Evolutionary conservation across 2,113 vertebrate genomes (phyloP).

Genomic region (Corythornis cristatus): DNA sequence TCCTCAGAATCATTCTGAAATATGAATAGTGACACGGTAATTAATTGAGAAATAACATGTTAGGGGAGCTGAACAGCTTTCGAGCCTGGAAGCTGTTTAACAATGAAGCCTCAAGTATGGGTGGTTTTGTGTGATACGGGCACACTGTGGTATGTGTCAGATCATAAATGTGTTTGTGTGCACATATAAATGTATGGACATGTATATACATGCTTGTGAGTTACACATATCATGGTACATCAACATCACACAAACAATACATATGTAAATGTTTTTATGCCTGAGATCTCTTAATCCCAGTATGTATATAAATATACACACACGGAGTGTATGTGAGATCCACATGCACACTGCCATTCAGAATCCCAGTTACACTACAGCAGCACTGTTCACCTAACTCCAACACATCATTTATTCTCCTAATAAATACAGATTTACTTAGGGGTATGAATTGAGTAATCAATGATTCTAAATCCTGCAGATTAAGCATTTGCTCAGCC

Average conservation of each 20-base stretch:
- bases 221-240: background rate
- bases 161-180: background rate
- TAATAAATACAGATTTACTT: background rate
- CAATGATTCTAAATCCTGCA: conserved; percentile 16
- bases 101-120: background rate
- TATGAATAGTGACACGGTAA: background rate
- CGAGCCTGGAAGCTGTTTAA: background rate
- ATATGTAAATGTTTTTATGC: accelerated
- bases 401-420: background rate
- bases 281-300: background rate
- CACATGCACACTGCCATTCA: accelerated
- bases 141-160: no score
- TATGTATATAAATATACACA: no score
- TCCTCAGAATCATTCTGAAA: background rate
- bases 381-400: background rate
- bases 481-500: background rate
- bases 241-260: background rate
- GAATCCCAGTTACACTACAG: background rate
- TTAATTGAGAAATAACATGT: background rate
- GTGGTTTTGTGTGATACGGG: background rate
- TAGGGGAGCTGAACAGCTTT: background rate
- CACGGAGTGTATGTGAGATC: background rate
- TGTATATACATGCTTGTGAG: background rate
- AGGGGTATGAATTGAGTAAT: background rate
- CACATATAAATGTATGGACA: no score